Percentiles rank a stretch among this genome's conserved stretches.
Evolutionary conservation across 2,113 vertebrate species (phyloP).

Genomic region (Bothrops jararaca): DNA sequence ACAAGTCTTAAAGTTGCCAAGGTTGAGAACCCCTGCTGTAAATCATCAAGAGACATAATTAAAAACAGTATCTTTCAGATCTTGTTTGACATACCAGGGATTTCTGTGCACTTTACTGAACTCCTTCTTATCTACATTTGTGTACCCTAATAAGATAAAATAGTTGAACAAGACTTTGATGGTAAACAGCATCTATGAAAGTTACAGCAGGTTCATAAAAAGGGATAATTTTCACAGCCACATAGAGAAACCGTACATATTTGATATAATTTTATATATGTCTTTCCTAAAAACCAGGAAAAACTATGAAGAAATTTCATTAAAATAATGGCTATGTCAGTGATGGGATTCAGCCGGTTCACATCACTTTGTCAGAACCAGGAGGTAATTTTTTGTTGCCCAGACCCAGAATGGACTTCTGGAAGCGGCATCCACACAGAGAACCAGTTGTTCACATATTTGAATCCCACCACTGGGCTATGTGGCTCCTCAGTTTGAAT

Average conservation of each 20-base stretch:
- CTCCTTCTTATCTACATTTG: not conserved
- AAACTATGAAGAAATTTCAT: conserved; percentile 14
- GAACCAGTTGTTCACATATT: too few relatives aligned
- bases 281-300: conserved; percentile 17
- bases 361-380: too few relatives aligned
- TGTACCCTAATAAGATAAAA: not conserved
- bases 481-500: not conserved
- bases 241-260: not conserved
- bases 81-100: not conserved
- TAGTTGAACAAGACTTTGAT: not conserved
- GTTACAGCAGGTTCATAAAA: not conserved
- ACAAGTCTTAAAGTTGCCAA: too few relatives aligned
- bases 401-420: too few relatives aligned
- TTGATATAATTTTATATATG: not conserved
- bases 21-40: too few relatives aligned
- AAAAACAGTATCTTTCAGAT: not conserved
- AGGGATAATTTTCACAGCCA: not conserved
- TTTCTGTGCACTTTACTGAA: not conserved
- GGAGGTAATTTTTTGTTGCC: too few relatives aligned
- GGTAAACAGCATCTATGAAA: not conserved
- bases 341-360: too few relatives aligned
- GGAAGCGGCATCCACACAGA: too few relatives aligned
- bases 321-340: not conserved
- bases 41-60: not conserved
- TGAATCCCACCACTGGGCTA: too few relatives aligned